Conservation (phyloP, 2,888 invertebrate genomes). For the Megastigmus dorsalis region DNA sequence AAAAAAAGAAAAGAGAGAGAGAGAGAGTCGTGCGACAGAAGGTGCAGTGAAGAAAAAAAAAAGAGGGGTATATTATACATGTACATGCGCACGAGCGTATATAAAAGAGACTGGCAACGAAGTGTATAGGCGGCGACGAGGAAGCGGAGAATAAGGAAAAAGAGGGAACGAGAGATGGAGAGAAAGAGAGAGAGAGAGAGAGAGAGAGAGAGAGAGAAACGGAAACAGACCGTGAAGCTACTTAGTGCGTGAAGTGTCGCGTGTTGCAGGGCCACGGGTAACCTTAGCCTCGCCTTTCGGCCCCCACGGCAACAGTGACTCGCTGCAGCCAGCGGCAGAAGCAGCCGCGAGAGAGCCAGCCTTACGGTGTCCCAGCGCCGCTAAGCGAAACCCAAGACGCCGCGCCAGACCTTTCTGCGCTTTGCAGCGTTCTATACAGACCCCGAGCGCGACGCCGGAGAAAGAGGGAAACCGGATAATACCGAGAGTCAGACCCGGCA, state of each 20-base stretch:
- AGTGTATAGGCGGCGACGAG: slow-evolving; percentile 6
- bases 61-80: too few relatives aligned
- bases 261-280: slow-evolving; percentile 27
- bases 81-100: too few relatives aligned
- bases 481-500: slow-evolving; percentile 42
- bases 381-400: too few relatives aligned
- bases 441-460: background rate
- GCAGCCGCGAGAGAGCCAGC: too few relatives aligned
- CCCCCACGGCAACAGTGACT: too few relatives aligned
- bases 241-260: slow-evolving; percentile 68
- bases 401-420: too few relatives aligned
- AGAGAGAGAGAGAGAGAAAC: slow-evolving; percentile 44
- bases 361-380: too few relatives aligned
- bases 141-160: slow-evolving; percentile 15
- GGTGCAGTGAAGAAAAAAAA: too few relatives aligned
- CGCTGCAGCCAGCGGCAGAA: too few relatives aligned
- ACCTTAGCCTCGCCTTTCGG: slow-evolving; percentile 32
- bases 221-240: slow-evolving; percentile 69
- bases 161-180: background rate
- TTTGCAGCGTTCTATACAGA: too few relatives aligned
- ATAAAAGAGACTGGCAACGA: too few relatives aligned
- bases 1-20: background rate
- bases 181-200: slow-evolving; percentile 42
- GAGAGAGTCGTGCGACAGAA: background rate
- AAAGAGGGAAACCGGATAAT: slow-evolving; percentile 40